Evolutionary conservation across 53 echinoderm and acorn worm genomes (phyloP).

Genomic region (Paracentrotus lividus): DNA sequence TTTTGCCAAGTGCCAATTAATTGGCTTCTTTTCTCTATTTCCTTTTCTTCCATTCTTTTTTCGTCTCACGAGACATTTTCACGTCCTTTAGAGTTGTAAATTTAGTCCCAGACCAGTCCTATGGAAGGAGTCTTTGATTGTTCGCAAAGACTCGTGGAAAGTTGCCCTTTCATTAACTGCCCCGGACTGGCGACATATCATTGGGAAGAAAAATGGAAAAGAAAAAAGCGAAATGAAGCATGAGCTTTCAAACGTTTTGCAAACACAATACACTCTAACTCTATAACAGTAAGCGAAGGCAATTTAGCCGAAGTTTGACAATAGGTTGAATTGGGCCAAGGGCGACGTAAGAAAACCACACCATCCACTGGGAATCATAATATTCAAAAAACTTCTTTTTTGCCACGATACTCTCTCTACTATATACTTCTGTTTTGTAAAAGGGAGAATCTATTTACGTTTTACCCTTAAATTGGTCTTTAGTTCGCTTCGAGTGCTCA

Average conservation of each 20-base stretch:
- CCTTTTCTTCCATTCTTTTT: not conserved
- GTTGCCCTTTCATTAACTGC: slow-evolving; percentile 43
- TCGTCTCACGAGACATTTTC: slow-evolving; percentile 38
- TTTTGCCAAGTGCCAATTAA: slow-evolving; percentile 55
- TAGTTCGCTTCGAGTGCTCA: slow-evolving; percentile 42
- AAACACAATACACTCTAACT: slow-evolving; percentile 47
- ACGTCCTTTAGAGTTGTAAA: slow-evolving; percentile 57
- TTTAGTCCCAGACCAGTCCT: slow-evolving; percentile 37
- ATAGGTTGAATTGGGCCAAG: slow-evolving; percentile 69
- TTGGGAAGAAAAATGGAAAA: not conserved
- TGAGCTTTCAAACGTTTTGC: slow-evolving; percentile 67
- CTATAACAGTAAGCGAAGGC: slow-evolving; percentile 36
- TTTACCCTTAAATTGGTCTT: slow-evolving; percentile 50
- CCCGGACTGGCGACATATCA: slow-evolving; percentile 47
- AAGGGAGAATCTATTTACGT: slow-evolving; percentile 52
- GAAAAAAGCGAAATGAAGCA: slow-evolving; percentile 20
- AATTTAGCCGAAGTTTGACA: slow-evolving; percentile 50
- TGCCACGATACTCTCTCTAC: not conserved
- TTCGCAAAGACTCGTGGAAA: slow-evolving; percentile 41
- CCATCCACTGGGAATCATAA: slow-evolving; percentile 28
- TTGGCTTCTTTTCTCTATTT: not conserved
- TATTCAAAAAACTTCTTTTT: slow-evolving; percentile 42
- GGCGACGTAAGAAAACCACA: slow-evolving; percentile 70
- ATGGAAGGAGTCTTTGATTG: slow-evolving; percentile 23
- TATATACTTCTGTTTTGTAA: not conserved